phyloP scores from a whole-genome alignment of 2,888 invertebrate species.

The Lasius fuliginosus region DNA sequence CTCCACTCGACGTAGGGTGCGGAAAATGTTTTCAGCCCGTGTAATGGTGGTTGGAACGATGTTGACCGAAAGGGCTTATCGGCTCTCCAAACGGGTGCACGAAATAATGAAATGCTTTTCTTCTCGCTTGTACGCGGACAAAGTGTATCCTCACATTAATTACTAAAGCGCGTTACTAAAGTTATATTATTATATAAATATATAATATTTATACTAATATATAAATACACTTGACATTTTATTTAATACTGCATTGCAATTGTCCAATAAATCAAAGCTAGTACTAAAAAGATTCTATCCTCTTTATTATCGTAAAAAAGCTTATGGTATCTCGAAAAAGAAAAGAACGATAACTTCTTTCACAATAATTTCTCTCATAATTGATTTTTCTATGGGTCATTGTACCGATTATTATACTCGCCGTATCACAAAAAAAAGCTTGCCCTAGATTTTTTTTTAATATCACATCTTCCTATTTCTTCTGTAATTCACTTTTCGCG shows the following conservation, averaged over 20 bases:
- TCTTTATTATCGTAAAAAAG: background rate
- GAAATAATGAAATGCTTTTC: slow-evolving; percentile 14
- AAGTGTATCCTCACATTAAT: background rate
- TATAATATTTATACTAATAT: background rate
- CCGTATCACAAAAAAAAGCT: background rate
- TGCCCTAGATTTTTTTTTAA: slow-evolving; percentile 2
- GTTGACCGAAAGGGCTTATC: slow-evolving; percentile 43
- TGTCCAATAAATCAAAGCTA: background rate
- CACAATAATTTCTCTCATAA: background rate
- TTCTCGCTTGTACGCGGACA: background rate
- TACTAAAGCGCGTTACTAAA: background rate
- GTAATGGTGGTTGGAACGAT: slow-evolving; percentile 1
- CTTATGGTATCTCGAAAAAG: background rate
- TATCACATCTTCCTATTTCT: background rate
- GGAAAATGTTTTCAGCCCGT: slow-evolving; percentile 46
- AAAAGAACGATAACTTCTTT: background rate
- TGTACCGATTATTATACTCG: background rate
- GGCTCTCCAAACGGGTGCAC: background rate
- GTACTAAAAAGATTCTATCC: background rate
- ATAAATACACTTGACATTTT: background rate
- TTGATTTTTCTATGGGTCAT: slow-evolving; percentile 12
- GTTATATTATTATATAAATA: background rate
- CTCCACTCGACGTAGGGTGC: slow-evolving; percentile 4
- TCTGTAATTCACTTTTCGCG: background rate
- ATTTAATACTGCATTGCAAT: background rate